A percentile compares a stretch with the other conserved stretches of the same genome.
Evolutionary conservation across 2,113 vertebrate species (phyloP).

Genomic region (Cyanistes caeruleus): DNA sequence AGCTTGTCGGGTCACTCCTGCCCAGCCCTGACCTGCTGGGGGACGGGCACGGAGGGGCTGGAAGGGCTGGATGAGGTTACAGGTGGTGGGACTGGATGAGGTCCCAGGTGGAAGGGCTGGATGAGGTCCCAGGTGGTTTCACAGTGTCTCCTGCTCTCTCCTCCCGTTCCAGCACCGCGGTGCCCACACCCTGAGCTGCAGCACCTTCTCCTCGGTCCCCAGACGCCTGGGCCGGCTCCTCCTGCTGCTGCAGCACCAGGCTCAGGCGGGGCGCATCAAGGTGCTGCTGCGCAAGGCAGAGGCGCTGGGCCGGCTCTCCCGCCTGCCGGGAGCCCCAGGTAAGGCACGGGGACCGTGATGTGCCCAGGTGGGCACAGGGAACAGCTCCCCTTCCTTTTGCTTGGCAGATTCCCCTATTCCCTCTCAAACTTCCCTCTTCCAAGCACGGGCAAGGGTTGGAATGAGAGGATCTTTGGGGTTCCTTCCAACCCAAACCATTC

Average conservation of each 20-base stretch:
- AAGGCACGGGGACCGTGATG: background rate
- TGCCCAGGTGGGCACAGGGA: background rate
- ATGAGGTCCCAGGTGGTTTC: background rate
- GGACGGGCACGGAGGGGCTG: fast-evolving
- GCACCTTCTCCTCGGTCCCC: background rate
- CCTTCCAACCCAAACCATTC: background rate
- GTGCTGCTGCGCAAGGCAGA: conserved; percentile 84
- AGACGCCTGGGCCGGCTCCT: conserved; percentile 77
- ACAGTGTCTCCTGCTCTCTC: fast-evolving
- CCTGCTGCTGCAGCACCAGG: conserved; percentile 84
- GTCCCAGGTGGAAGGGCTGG: background rate
- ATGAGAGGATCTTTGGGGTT: background rate
- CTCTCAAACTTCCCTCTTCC: background rate
- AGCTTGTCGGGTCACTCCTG: background rate
- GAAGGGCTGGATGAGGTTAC: too few relatives aligned
- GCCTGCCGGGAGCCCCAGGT: conserved; percentile 80
- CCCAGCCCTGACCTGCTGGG: background rate
- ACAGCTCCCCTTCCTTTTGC: background rate
- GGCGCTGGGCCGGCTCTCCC: conserved; percentile 73
- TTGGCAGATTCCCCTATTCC: too few relatives aligned
- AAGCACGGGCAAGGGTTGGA: background rate
- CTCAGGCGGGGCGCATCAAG: conserved; percentile 77
- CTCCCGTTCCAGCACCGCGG: conserved; percentile 62
- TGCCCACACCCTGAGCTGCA: conserved; percentile 37
- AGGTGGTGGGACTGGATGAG: background rate